Base-by-base conservation (phyloP, 2,888 invertebrate species). In the Chrysina gloriosa region DNA sequence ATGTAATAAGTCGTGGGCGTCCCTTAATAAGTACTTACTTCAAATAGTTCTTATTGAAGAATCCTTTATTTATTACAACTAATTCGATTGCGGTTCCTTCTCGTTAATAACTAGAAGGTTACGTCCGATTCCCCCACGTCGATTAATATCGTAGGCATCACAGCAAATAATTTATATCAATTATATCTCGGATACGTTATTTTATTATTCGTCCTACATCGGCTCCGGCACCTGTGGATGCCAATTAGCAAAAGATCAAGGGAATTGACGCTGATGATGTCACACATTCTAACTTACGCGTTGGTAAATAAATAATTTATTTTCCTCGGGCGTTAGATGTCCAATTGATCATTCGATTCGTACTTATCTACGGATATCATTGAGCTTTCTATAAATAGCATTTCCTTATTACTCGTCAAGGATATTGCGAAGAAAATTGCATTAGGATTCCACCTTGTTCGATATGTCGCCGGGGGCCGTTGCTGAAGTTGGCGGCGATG, bases 401-500 rank as follows among this genome's bases (percentile, higher is more conserved):
- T 58, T 58, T 58, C 39, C 58, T 58, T 58, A 16, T 39, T 58
- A 25, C 58, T 3, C 34, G 23, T 34, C 16, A 64, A 50, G 34
- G 64, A 50, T 50, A 64, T 64, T 50, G 64, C 11, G 23, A 34
- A 64, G 39, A 25, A 67, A 63, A 63, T 67, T 47, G 39, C 63
- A 52, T 63, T 67, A 67, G 45, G 34, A 31, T 36, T 42, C 54
- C 31, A 58, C 31, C 58, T 23, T 39, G 23, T 39, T 63, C 48
- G 63, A 50, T 63, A 54, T 27, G 54, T 52, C 27, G 27, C 19
- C 52, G 16, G 29, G 21, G 50, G 25, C 52, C 66, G 39, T 50
- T 50, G 31, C 64, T 25, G 27, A 36, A 68, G 56, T 31, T 19
- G 14, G 47, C 19, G n/a, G 4, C 19, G 56, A 56, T 45, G 56